Base-by-base conservation (phyloP, 2,797 vertebrate genomes). In the Odontamblyopus lacepedii region DNA sequence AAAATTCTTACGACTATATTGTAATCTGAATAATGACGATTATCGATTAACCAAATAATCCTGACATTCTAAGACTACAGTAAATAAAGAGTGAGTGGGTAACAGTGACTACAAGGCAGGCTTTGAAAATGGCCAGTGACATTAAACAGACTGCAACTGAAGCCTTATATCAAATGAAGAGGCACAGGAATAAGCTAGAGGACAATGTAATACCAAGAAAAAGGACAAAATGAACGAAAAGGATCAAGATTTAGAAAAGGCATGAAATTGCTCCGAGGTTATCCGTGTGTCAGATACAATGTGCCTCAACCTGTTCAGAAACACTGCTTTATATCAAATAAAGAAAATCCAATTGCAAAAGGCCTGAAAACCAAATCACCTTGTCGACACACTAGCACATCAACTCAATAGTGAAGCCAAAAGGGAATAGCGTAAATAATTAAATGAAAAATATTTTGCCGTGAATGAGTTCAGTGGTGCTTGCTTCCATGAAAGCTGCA, bases 121-220 rank as follows among this genome's bases (percentile, higher is more conserved):
- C 5, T 15, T 5, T 29, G 64, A 66, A 41, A 59, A 60, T 51
- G 69, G 80, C 68, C 77, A 73, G 66, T 83, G 83, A 82, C 77
- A 79, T 86, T 80, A 83, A 83, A 80, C 75, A 69, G 1, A 11
- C 69, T 51, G 0, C 0, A 71, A 66, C 50, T 50, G 67, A 53
- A 74, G 78, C 48, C 78, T 67, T 41, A 69, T 84, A 67, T 75
- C 64, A 67, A 71, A 73, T n/a, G 35, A 30, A 6, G n/a, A 72
- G n/a, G 62, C 23, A 18, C 29, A 64, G 67, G 56, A 57, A 18
- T 19, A 35, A 50, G 35, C 56, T 66, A 29, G 12, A 4, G 51
- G n/a, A 35, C 0, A 1, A 18, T 23, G 0, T 15, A 7, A 35
- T 35, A 41, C 18, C 44, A 63, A 63, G 6, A 75, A 72, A 66